Evolutionary conservation across 1,140 invertebrate genomes (phyloP), one percentile per base, ranked within the genome.

Genomic region (Hycleus cichorii): DNA sequence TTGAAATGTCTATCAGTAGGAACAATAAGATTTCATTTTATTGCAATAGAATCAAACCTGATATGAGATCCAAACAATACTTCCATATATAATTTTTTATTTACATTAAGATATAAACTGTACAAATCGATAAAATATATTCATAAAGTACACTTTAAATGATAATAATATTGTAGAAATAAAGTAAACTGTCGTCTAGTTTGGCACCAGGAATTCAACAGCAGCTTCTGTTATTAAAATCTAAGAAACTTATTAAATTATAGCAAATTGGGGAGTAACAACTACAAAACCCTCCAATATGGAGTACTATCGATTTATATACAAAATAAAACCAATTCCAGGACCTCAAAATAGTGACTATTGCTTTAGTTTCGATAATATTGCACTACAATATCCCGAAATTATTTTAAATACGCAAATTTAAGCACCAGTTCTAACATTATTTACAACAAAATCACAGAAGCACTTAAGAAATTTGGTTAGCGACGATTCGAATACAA

Each of bases 61-160:
- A 52, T 38, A 45, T 53, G 51, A 53, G 51, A 53, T 53, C 51
- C 51, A 46, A 53, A 45, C 7, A 53, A 53, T 53, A 53, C 51
- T 53, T 52, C 18, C 18, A 18, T 18, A 18, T 18, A 18, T 18
- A 18, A 7, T 32, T 32, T 7, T 7, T 32, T 32, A 32, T 32
- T 32, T 32, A 32, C 32, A 32, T 32, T 32, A 32, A 32, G 32
- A 32, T 32, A 32, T 5, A 32, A 7, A 32, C 32, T 53, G 51
- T 53, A 53, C 51, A 53, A 18, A 10, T 46, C 45, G 24, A 53
- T 46, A 45, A 53, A 53, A 39, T 39, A 4, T 46, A 43, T 38
- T 43, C 26, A 52, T 47, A 40, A 25, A 53, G 42, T 53, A 46
- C 44, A 38, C 46, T 46, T 45, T 39, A 45, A 45, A 46, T 39